Base-by-base conservation (phyloP, 2,113 vertebrate genomes). In the Bubalus kerabau region DNA sequence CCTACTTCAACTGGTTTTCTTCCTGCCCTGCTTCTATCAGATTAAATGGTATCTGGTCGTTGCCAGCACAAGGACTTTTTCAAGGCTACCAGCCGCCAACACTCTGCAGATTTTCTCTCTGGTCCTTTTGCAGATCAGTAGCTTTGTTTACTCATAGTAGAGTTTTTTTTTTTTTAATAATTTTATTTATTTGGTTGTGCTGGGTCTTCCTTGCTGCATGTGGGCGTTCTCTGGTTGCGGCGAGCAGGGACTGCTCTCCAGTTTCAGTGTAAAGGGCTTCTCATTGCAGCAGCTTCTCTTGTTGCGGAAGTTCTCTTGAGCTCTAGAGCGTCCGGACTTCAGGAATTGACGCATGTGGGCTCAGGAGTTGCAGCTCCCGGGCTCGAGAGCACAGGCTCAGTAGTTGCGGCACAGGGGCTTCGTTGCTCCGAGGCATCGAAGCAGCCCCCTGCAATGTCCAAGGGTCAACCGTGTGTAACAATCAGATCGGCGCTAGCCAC, bases 121-220 rank as follows among this genome's bases (percentile, higher is more conserved):
- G 48, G 76, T 71, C 54, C 87, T 90, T 81, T 92, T 46, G 54
- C 81, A 82, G 36, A 16, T 52, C 26, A 2, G 0, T 17, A 19
- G 40, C 71, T 97, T 95, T 96, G 90, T 95, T 90, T 74, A 32
- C 64, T 94, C 91, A 59, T 9, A 5, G 76, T 2, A 48, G 52
- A n/a, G 48, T 56, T 43, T 11, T 23, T 28, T 7, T 16, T 28
- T 7, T 62, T 62, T 16, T 0, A 30, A 15, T 74, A 14, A 7
- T 7, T 76, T 74, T 76, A 14, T 43, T 13, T 24, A 26, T 43
- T 76, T 43, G 36, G 71, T 23, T 76, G 40, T 43, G 40, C 71
- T 43, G 71, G 71, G 40, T 76, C 71, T 76, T 43, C 12, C 71
- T 76, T 43, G 71, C 40, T 76, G 71, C 23, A 0, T 7, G 11